Percentiles rank a stretch among this genome's conserved stretches.
Evolutionary conservation across 2,797 vertebrate genomes (phyloP).

Genomic region (Pangasius sanitwongsei): DNA sequence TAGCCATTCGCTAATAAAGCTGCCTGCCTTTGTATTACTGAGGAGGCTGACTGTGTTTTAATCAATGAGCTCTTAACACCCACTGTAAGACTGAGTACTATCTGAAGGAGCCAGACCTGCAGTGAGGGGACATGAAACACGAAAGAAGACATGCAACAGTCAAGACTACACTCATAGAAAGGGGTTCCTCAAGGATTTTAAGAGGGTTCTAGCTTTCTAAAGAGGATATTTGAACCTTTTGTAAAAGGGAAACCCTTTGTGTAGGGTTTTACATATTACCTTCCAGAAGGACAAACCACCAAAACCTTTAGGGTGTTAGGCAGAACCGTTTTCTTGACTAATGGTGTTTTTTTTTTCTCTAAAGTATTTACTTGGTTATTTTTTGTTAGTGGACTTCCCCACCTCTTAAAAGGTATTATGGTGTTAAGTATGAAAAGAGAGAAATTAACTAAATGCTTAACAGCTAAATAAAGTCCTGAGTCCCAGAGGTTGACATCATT

Average conservation of each 20-base stretch:
- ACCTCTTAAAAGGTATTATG: not conserved
- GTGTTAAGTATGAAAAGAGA: not conserved
- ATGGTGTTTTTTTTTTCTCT: not conserved
- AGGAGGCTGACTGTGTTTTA: conserved; percentile 49
- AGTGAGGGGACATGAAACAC: not conserved
- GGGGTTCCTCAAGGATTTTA: not conserved
- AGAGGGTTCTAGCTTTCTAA: not conserved
- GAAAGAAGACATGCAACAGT: not conserved
- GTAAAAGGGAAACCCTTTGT: not conserved
- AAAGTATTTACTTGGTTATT: not conserved
- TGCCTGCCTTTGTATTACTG: conserved; percentile 47
- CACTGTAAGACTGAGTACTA: conserved; percentile 35
- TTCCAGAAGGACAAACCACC: not conserved
- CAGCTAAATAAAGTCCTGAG: not conserved
- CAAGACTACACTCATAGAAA: not conserved
- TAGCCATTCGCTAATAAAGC: conserved; percentile 52
- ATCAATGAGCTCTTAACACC: conserved; percentile 42
- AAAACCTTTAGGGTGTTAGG: not conserved
- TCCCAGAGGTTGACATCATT: not conserved
- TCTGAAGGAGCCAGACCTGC: conserved; percentile 18
- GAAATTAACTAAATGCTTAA: not conserved
- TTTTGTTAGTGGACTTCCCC: not conserved
- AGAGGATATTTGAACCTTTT: not conserved
- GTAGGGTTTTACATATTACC: not conserved
- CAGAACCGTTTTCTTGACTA: not conserved